Conservation (phyloP, 2,113 vertebrate species). For the Halcyon senegalensis region DNA sequence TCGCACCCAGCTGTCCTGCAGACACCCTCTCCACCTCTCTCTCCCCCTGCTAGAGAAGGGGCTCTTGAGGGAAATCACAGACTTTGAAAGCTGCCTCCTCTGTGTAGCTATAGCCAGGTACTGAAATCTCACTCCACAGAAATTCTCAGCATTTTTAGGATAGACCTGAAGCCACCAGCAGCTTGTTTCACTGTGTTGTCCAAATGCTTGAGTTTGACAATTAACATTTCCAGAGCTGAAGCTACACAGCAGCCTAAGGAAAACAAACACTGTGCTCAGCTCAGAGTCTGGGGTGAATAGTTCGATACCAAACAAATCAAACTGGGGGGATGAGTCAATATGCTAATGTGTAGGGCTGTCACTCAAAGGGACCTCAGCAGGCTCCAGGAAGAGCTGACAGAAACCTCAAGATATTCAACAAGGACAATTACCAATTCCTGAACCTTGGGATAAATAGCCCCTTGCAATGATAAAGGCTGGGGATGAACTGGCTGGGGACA, state of each 20-base stretch:
- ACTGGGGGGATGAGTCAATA: neutral
- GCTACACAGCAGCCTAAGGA: neutral
- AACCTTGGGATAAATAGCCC: neutral
- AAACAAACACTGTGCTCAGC: neutral
- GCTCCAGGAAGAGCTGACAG: neutral
- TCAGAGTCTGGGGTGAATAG: neutral
- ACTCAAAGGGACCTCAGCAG: neutral
- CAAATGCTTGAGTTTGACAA: neutral
- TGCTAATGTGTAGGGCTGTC: neutral
- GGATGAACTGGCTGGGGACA: neutral
- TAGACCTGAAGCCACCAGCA: neutral
- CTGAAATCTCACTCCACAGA: neutral
- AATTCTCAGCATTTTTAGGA: neutral
- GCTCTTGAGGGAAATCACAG: neutral
- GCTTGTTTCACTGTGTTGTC: rapidly evolving
- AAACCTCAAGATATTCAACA: neutral
- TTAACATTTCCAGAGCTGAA: neutral
- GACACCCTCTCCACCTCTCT: neutral
- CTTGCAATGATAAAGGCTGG: neutral
- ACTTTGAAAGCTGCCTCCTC: neutral
- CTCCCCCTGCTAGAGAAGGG: neutral
- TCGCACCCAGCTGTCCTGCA: rapidly evolving
- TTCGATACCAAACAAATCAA: neutral
- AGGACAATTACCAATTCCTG: neutral
- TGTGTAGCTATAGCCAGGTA: neutral